Conservation (phyloP, 1,140 invertebrate species). For the Drosophila rhopaloa region DNA sequence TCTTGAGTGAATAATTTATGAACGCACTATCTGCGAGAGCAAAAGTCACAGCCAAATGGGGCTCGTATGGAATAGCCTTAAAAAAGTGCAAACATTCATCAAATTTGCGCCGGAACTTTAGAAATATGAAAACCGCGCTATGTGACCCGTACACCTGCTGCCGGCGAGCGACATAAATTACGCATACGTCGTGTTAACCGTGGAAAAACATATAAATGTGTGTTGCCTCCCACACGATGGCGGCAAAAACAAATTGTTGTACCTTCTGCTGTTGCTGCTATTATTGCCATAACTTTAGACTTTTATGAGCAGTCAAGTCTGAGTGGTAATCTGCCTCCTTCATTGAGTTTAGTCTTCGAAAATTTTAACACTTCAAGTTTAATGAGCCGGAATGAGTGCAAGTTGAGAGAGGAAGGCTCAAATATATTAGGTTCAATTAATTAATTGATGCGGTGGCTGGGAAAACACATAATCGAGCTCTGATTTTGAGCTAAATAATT, state of each 20-base stretch:
- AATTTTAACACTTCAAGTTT: slow-evolving; percentile 30
- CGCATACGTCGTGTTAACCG: slow-evolving; percentile 67
- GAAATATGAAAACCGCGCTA: slow-evolving; percentile 69
- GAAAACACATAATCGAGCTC: background rate
- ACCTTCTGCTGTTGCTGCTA: slow-evolving; percentile 36
- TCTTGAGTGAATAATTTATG: slow-evolving; percentile 8
- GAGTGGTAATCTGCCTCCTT: background rate
- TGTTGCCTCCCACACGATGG: slow-evolving; percentile 7
- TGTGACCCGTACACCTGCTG: slow-evolving; percentile 58
- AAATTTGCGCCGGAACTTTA: slow-evolving; percentile 61
- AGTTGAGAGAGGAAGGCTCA: background rate
- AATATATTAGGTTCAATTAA: slow-evolving; percentile 20
- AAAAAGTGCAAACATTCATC: slow-evolving; percentile 51
- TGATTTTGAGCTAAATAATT: slow-evolving; percentile 21
- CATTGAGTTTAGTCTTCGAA: slow-evolving; percentile 4
- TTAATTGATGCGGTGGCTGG: slow-evolving; percentile 22
- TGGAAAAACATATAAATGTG: slow-evolving; percentile 61
- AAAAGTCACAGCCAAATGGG: slow-evolving; percentile 3
- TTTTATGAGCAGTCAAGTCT: slow-evolving; percentile 56
- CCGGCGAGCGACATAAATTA: slow-evolving; percentile 61
- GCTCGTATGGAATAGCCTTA: background rate
- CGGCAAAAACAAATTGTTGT: slow-evolving; percentile 42
- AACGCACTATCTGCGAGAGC: slow-evolving; percentile 2
- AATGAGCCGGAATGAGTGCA: slow-evolving; percentile 48
- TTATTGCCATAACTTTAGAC: slow-evolving; percentile 68